Evolutionary conservation across 1,140 invertebrate genomes (phyloP).

Genomic region (Palaemon carinicauda): DNA sequence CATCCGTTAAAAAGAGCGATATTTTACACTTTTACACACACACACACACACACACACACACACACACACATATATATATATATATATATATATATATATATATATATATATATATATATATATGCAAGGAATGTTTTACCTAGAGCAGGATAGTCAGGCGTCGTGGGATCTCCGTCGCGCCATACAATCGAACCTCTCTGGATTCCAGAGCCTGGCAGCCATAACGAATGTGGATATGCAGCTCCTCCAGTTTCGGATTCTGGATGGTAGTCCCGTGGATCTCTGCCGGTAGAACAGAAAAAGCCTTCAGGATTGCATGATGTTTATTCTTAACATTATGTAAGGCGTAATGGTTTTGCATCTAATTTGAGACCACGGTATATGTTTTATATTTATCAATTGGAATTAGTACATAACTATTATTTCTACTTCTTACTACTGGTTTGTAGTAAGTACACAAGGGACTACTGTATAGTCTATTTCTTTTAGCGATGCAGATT

Average conservation of each 20-base stretch:
- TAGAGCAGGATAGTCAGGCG: slow-evolving; percentile 67
- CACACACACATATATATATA: too few relatives aligned
- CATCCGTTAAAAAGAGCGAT: too few relatives aligned
- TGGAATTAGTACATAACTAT: too few relatives aligned
- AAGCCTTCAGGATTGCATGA: neutral
- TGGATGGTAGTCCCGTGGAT: slow-evolving; percentile 67
- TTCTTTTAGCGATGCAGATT: too few relatives aligned
- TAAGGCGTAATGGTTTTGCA: too few relatives aligned
- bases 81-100: neutral
- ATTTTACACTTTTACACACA: too few relatives aligned
- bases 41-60: too few relatives aligned
- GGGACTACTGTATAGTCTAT: too few relatives aligned
- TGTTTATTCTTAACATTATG: neutral
- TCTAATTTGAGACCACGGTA: too few relatives aligned
- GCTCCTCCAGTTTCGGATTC: slow-evolving; percentile 57
- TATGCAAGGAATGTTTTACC: slow-evolving; percentile 59
- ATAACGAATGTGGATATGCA: slow-evolving; percentile 66
- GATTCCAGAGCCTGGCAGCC: slow-evolving; percentile 67
- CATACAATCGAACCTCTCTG: slow-evolving; percentile 64
- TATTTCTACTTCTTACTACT: too few relatives aligned
- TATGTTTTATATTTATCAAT: too few relatives aligned
- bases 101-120: neutral
- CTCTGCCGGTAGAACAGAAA: slow-evolving; percentile 55
- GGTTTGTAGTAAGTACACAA: too few relatives aligned
- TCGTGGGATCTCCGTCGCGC: slow-evolving; percentile 67